Percentiles rank a stretch among this genome's conserved stretches.
phyloP scores from a whole-genome alignment of 2,888 invertebrate species.

The Agonopterix heracliana region DNA sequence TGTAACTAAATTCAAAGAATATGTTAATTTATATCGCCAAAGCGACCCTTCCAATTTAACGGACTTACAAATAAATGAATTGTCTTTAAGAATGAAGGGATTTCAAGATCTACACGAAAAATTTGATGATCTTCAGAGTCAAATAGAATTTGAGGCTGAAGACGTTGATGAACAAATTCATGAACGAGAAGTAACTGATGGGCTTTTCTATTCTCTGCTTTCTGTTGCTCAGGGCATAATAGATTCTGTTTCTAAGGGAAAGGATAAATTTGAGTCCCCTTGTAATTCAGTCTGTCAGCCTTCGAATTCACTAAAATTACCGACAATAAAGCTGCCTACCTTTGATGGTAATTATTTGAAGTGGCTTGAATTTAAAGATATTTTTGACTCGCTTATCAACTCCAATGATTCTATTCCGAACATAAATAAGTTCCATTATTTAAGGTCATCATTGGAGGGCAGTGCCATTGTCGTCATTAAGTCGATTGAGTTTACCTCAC shows the following conservation, averaged over 20 bases:
- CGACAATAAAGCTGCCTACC: constrained; percentile 10
- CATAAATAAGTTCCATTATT: constrained; percentile 21
- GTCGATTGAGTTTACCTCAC: constrained; percentile 2
- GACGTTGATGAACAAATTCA: background rate
- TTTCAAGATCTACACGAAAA: background rate
- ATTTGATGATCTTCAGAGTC: background rate
- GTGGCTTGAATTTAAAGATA: constrained; percentile 19
- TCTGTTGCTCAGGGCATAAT: background rate
- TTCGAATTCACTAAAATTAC: background rate
- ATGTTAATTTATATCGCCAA: background rate
- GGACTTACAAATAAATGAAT: background rate
- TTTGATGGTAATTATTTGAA: constrained; percentile 16
- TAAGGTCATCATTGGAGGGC: constrained; percentile 13
- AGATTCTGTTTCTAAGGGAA: background rate
- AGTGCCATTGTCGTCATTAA: constrained; percentile 6
- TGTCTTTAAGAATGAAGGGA: background rate
- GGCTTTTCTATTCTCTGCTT: background rate
- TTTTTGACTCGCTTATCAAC: constrained; percentile 16
- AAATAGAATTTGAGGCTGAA: background rate
- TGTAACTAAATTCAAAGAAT: background rate
- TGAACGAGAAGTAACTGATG: background rate
- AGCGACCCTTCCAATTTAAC: background rate
- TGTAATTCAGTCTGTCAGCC: too few species aligned
- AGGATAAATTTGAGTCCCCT: too few species aligned
- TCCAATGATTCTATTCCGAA: constrained; percentile 13